Base-by-base conservation (phyloP, 2,888 invertebrate genomes). In the Nemapogon koenigi region DNA sequence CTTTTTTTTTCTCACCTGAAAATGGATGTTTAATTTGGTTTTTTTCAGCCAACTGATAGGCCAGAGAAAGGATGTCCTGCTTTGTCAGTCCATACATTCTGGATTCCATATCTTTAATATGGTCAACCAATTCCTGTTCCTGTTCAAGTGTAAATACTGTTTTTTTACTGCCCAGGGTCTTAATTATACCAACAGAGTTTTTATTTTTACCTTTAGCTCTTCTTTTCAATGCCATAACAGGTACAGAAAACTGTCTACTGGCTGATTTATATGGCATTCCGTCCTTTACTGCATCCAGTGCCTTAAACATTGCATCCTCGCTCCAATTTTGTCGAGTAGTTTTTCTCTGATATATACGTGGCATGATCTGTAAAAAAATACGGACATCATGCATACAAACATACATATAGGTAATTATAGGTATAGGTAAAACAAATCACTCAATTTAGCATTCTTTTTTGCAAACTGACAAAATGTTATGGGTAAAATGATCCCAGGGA, bases 61-160 rank as follows among this genome's bases (percentile, higher is more conserved):
- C 44, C 37, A 44, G 45, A 13, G 42, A 39, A n/a, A n/a, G n/a
- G n/a, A n/a, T n/a, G n/a, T n/a, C 36, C 36, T 45, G 26, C 40
- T 16, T 42, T 28, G 41, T 38, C 41, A 39, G 28, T 26, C 47
- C 45, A 37, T 45, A 46, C 44, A 46, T 43, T 32, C 44, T 43
- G 19, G 44, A 19, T 41, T 46, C 44, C 41, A 45, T 43, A 16
- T 46, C 43, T 37, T 43, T 43, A 37, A 46, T 43, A 36, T 45
- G 38, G 8, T 42, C 35, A 6, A 43, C 41, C 16, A 45, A 43
- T 13, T 28, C 28, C 4, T 28, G 6, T 28, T 28, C 28, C 11
- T 28, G 28, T 7, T 28, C 11, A n/a, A n/a, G 7, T 7, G 28
- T 28, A 28, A 28, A 28, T 4, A 28, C 28, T n/a, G 28, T 7